Conservation (phyloP, 2,113 vertebrate species). For the Stegostoma tigrinum region DNA sequence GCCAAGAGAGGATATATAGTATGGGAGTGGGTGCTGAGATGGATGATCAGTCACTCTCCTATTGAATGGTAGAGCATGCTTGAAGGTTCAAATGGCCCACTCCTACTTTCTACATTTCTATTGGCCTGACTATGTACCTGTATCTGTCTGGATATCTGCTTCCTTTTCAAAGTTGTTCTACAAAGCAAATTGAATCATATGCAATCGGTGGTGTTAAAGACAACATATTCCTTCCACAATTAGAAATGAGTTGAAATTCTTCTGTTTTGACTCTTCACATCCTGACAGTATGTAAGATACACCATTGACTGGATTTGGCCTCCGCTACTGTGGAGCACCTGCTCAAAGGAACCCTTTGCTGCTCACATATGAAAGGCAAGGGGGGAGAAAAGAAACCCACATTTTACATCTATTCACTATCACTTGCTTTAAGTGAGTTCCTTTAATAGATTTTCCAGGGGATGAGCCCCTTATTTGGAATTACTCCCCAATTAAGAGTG, state of each 20-base stretch:
- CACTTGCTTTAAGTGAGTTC: not conserved
- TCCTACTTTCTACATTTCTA: too few species aligned
- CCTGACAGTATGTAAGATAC: too few species aligned
- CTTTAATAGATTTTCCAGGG: not conserved
- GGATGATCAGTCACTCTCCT: too few species aligned
- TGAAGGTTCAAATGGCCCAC: too few species aligned
- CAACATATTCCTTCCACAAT: not conserved
- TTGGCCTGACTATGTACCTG: not conserved
- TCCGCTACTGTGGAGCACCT: not conserved
- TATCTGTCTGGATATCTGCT: not conserved
- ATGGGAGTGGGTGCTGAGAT: too few species aligned
- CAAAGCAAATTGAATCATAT: not conserved
- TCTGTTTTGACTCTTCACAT: not conserved
- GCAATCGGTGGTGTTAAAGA: not conserved
- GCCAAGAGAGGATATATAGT: too few species aligned
- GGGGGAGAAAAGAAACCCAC: not conserved
- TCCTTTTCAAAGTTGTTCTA: not conserved
- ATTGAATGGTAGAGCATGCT: too few species aligned
- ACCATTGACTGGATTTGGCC: not conserved
- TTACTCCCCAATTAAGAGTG: too few species aligned
- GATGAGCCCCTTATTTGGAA: too few species aligned
- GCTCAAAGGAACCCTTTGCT: not conserved
- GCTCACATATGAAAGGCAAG: not conserved
- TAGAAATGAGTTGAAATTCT: not conserved
- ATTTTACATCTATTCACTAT: not conserved